Conservation (phyloP, 2,888 invertebrate genomes). For the Nebria salina region DNA sequence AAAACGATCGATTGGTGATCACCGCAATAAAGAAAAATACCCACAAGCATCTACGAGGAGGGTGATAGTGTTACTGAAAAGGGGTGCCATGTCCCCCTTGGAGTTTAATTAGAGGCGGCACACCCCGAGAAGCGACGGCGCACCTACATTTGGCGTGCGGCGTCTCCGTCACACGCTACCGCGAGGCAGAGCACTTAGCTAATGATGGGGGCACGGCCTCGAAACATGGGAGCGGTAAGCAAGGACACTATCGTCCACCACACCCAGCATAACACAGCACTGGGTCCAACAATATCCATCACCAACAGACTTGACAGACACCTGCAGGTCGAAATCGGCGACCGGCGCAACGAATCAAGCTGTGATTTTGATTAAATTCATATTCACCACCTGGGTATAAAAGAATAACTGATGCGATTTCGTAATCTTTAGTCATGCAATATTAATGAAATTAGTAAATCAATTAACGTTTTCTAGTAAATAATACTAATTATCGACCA, state of each 20-base stretch:
- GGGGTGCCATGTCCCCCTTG: slow-evolving; percentile 4
- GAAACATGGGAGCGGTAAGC: slow-evolving; percentile 1
- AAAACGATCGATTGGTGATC: background rate
- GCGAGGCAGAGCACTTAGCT: background rate
- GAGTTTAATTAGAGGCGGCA: slow-evolving; percentile 12
- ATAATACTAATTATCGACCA: background rate
- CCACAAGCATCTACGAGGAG: background rate
- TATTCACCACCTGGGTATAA: background rate
- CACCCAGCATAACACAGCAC: background rate
- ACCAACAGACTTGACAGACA: background rate
- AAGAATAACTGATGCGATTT: too few species aligned
- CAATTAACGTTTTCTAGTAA: background rate
- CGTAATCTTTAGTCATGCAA: background rate
- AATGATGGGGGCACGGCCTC: background rate
- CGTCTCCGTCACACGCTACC: background rate
- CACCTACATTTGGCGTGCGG: slow-evolving; percentile 9
- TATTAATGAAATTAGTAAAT: background rate
- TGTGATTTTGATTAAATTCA: background rate
- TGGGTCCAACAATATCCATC: background rate
- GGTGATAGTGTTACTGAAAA: background rate
- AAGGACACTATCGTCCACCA: background rate
- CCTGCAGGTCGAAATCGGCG: background rate
- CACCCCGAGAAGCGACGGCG: slow-evolving; percentile 3
- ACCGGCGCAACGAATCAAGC: background rate
- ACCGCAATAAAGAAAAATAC: background rate